Conservation (phyloP, 2,888 invertebrate genomes). For the Mythimna impura region DNA sequence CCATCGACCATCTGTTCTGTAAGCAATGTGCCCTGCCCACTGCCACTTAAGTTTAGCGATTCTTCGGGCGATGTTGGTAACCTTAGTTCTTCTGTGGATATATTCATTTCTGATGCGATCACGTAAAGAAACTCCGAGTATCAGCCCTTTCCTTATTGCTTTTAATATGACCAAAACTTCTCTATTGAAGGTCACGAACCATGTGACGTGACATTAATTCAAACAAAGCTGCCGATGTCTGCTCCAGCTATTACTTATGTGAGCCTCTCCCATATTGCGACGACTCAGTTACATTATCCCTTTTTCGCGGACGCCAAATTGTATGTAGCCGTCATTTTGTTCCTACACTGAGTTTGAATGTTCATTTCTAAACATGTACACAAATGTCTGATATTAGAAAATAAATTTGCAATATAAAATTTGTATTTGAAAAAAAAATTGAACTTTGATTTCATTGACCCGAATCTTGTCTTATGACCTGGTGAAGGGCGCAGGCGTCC, state of each 20-base stretch:
- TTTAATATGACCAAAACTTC: not conserved
- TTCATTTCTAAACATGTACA: not conserved
- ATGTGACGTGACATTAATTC: constrained; percentile 68
- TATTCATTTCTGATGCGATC: too few relatives aligned
- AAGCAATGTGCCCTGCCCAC: too few relatives aligned
- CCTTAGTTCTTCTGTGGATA: too few relatives aligned
- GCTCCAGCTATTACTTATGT: constrained; percentile 72
- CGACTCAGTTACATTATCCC: constrained; percentile 81
- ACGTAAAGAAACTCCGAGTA: too few relatives aligned
- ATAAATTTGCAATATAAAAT: too few relatives aligned
- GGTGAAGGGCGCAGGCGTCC: too few relatives aligned
- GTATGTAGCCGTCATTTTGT: constrained; percentile 70
- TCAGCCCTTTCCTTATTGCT: not conserved
- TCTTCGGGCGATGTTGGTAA: too few relatives aligned
- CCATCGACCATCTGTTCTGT: too few relatives aligned
- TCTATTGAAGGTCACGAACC: constrained; percentile 47
- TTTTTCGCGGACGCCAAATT: constrained; percentile 72
- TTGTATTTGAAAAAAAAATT: too few relatives aligned
- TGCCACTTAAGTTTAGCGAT: too few relatives aligned
- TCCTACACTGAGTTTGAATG: not conserved
- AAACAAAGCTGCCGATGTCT: constrained; percentile 72
- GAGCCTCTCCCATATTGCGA: constrained; percentile 78
- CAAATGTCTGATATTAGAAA: not conserved
- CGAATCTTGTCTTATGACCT: too few relatives aligned
- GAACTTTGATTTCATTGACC: too few relatives aligned